Evolutionary conservation across 2,113 vertebrate species (phyloP), one percentile per base, ranked within the genome.

Genomic region (Octodon degus): DNA sequence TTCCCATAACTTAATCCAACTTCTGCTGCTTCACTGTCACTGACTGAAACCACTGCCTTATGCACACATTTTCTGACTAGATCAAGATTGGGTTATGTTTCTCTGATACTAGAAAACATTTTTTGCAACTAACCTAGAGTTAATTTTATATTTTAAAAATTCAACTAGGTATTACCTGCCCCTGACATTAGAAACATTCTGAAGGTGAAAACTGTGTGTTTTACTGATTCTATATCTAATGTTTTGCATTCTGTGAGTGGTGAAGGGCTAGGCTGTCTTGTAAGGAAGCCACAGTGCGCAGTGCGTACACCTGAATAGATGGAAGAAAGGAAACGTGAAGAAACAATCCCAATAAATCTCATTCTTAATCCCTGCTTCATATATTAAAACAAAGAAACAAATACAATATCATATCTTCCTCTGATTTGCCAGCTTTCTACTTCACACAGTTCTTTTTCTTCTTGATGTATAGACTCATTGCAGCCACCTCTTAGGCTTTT

Each of bases 321-420:
- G 86, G 37, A 13, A 53, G 79, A 86, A 90, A 90, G 90, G 63
- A 53, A 1, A 83, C 63, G 43, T 70, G 58, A 65, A 79, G 27
- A 68, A 47, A 55, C 68, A 72, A 80, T 53, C 65, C 83, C 67
- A 89, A 47, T 82, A 91, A 95, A 83, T 62, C n/a, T 91, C 19
- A 17, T 87, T 32, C 47, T 47, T 74, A 76, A 27, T 34, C 1
- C 9, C 5, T 37, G 58, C 68, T 67, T 67, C 20, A 76, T 9
- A 84, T 84, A 50, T 25, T 43, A 90, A 92, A 88, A 82, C 74
- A 30, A 86, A 88, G 22, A 67, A 68, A 74, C 13, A 93, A 53
- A 92, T 22, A 34, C 0, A 81, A 47, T 25, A 70, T 88, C 17
- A 40, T 20, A 70, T 88, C 17, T 50, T 70, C 79, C 83, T 11